phyloP scores from a whole-genome alignment of 2,113 vertebrate species.

The Nettapus auritus region DNA sequence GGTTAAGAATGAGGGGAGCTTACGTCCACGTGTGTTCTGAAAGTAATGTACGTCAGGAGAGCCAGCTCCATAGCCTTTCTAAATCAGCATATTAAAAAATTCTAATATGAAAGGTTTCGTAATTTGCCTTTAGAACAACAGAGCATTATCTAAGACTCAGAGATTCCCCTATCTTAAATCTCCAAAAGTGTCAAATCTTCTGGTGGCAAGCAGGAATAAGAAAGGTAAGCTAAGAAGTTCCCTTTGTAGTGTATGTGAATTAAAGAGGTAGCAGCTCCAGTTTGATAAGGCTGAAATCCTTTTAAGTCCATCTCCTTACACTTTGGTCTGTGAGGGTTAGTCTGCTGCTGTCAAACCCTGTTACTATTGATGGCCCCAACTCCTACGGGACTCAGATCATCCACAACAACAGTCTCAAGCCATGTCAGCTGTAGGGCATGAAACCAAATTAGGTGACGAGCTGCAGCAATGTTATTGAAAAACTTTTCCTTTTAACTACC shows the following conservation, averaged over 20 bases:
- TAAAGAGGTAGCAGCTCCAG: slow-evolving; percentile 11
- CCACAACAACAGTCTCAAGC: not conserved
- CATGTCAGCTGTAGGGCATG: not conserved
- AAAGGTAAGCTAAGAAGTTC: slow-evolving; percentile 18
- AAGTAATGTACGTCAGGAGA: slow-evolving; percentile 41
- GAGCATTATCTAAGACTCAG: slow-evolving; percentile 27
- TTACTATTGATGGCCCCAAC: not conserved
- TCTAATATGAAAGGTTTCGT: slow-evolving; percentile 38
- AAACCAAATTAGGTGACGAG: not conserved
- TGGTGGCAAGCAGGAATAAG: slow-evolving; percentile 5
- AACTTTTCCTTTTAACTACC: slow-evolving; percentile 1
- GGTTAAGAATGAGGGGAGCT: not conserved
- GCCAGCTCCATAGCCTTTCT: slow-evolving; percentile 56
- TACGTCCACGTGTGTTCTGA: not conserved
- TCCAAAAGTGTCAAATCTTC: slow-evolving; percentile 31
- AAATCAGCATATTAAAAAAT: not conserved
- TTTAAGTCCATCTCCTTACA: not conserved
- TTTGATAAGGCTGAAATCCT: not conserved
- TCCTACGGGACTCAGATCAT: not conserved
- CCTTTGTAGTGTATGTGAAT: not conserved
- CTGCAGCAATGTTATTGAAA: not conserved
- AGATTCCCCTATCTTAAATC: slow-evolving; percentile 43
- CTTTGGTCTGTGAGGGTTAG: not conserved
- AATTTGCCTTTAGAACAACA: slow-evolving; percentile 45
- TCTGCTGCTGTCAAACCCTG: not conserved